Evolutionary conservation across 92 coral and sea anemone genomes (phyloP), one percentile per base, ranked within the genome.

Genomic region (Blastomussa wellsi): DNA sequence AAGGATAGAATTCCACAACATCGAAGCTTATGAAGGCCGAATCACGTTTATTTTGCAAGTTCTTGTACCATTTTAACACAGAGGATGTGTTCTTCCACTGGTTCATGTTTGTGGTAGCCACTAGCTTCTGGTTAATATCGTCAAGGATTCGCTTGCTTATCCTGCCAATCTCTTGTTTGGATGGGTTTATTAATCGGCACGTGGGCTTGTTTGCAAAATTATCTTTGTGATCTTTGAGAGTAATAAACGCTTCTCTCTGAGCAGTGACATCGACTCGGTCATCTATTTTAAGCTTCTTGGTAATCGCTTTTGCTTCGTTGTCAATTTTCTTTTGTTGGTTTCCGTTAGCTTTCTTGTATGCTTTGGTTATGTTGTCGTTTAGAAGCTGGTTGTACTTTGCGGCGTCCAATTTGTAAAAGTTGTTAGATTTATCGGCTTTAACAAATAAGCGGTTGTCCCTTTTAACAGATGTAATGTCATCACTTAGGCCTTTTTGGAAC

Each of bases 71-170:
- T 39, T 36, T 24, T 33, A 69, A 47, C 20, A 69, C 74, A 33
- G 74, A 69, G 19, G 74, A 69, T 33, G 74, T 69, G 13, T 69
- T 69, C 13, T 69, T 69, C 44, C 74, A 69, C 74, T 69, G 74
- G 74, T 69, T 69, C 0, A 35, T 47, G 3, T 33, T 36, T 4
- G 66, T 59, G 29, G 20, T 29, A 7, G 16, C 7, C 16, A 59
- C 28, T 14, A 59, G 66, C 20, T 59, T 10, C 26, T 17, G 28
- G 66, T 59, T 59, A 29, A 59, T 59, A 1, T 48, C 13, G 12
- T 48, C 53, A 13, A 48, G 53, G 16, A 48, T 48, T 9, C 11
- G 53, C 11, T 48, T 48, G 13, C 53, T 48, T 48, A 48, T 48
- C 16, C 13, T 7, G 5, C 53, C 53, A 5, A 48, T 48, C 13